These are phyloP conservation scores for Lipophrys pholis DNA, from an alignment of 2,113 vertebrate species.

Conservation along the genomic window DNA sequence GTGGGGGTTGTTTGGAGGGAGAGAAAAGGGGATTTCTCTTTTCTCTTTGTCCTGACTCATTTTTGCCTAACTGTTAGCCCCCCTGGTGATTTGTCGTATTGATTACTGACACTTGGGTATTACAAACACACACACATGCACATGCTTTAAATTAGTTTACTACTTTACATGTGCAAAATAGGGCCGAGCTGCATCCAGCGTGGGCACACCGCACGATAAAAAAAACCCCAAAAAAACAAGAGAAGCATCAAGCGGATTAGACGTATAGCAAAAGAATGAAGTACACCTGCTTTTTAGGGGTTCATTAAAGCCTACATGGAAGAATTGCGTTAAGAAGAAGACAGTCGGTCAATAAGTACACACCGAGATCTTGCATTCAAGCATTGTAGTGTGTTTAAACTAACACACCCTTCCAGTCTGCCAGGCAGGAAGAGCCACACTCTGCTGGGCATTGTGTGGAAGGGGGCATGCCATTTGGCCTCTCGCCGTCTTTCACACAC, in stretches of 20 bases:
- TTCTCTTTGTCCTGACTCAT: constrained; percentile 74
- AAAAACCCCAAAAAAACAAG: constrained; percentile 10
- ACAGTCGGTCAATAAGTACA: constrained; percentile 21
- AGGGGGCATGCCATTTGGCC: constrained; percentile 74
- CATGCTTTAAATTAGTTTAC: constrained; percentile 56
- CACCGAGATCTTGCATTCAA: constrained; percentile 44
- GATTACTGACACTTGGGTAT: constrained; percentile 72
- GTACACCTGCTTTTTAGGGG: neutral
- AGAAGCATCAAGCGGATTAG: neutral
- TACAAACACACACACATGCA: constrained; percentile 61
- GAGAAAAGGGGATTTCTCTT: constrained; percentile 54
- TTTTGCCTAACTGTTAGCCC: constrained; percentile 67
- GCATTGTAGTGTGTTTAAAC: constrained; percentile 71
- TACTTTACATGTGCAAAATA: constrained; percentile 43
- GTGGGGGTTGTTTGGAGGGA: neutral
- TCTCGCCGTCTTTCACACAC: constrained; percentile 63
- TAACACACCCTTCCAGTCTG: constrained; percentile 77
- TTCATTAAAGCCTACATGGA: neutral
- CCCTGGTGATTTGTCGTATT: constrained; percentile 68
- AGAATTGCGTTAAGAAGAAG: constrained; percentile 2
- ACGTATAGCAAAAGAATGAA: neutral
- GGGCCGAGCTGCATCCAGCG: constrained; percentile 9
- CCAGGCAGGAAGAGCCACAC: constrained; percentile 77
- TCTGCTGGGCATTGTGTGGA: constrained; percentile 78
- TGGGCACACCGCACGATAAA: constrained; percentile 14